phyloP scores from a whole-genome alignment of 2,113 vertebrate genomes.

The Cottus gobio region DNA sequence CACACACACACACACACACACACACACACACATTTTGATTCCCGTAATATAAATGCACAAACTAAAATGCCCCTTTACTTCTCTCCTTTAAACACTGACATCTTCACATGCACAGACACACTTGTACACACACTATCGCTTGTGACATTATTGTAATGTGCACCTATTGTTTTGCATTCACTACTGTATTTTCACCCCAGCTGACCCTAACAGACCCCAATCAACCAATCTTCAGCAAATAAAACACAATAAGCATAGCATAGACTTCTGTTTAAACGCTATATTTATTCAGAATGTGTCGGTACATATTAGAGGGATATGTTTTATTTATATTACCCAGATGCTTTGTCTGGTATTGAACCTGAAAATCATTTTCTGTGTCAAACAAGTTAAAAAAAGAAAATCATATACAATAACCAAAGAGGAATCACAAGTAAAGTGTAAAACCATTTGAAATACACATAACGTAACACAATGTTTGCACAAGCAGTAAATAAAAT shows the following conservation, averaged over 20 bases:
- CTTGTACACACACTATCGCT: not conserved
- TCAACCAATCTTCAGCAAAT: not conserved
- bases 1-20: constrained; percentile 30
- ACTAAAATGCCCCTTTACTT: not conserved
- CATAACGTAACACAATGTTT: not conserved
- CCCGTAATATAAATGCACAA: not conserved
- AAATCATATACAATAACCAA: not conserved
- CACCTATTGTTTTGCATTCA: not conserved
- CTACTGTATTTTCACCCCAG: not conserved
- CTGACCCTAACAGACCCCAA: not conserved
- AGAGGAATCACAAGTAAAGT: not conserved
- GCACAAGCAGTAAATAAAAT: constrained; percentile 11
- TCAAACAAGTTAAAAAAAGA: constrained; percentile 7
- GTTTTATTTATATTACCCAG: not conserved
- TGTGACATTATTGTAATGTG: not conserved
- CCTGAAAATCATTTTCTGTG: not conserved
- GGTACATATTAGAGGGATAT: constrained; percentile 5
- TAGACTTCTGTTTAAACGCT: constrained; percentile 33
- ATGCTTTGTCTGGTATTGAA: not conserved
- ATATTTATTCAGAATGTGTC: constrained; percentile 57
- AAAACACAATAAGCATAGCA: constrained; percentile 8
- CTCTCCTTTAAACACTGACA: not conserved
- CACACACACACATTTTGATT: not conserved
- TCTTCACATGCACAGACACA: not conserved
- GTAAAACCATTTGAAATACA: constrained; percentile 13